Evolutionary conservation across 2,888 invertebrate species (phyloP).

Genomic region (Phalera bucephala): DNA sequence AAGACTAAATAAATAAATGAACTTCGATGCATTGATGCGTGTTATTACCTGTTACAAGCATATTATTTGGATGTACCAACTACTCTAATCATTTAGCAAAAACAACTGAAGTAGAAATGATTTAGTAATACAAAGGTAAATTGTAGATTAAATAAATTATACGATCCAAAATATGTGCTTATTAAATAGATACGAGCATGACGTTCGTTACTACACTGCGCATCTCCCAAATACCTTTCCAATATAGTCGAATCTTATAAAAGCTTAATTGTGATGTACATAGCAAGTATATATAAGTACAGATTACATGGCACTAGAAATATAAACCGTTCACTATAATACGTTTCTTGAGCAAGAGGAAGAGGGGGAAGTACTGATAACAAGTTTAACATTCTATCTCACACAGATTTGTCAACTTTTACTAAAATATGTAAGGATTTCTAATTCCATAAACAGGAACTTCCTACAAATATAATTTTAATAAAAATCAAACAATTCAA

Average conservation of each 20-base stretch:
- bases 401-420: conserved; percentile 8
- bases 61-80: conserved; percentile 9
- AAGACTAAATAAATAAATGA: conserved; percentile 41
- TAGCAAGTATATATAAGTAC: conserved; percentile 48
- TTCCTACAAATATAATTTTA: not conserved
- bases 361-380: conserved; percentile 24
- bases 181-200: no score
- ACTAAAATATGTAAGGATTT: not conserved
- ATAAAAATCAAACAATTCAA: conserved; percentile 9
- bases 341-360: conserved; percentile 46
- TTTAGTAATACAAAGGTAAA: no score
- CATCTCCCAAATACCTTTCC: no score
- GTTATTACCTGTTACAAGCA: conserved; percentile 16
- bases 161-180: no score
- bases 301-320: conserved; percentile 67
- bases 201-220: no score
- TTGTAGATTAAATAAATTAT: no score
- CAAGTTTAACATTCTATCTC: conserved; percentile 7
- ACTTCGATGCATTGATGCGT: conserved; percentile 51
- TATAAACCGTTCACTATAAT: conserved; percentile 32
- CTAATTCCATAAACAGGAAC: no score
- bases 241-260: no score
- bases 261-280: conserved; percentile 31
- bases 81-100: conserved; percentile 7
- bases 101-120: not conserved